Conservation (phyloP, 2,113 vertebrate species). For the Rissa tridactyla region DNA sequence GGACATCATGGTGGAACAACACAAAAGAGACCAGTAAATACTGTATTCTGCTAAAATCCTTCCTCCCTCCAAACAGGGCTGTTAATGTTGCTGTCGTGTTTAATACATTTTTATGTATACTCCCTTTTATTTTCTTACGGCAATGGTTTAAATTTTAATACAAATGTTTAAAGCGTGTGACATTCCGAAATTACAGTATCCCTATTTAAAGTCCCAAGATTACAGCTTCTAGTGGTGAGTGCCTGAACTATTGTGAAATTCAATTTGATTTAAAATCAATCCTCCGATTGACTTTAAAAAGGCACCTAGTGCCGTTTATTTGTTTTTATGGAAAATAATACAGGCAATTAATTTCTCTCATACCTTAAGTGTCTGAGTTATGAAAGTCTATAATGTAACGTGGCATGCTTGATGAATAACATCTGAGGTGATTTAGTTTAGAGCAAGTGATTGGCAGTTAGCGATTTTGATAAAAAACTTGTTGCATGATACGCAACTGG, state of each 20-base stretch:
- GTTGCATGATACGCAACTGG: neutral
- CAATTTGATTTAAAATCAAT: conserved; percentile 77
- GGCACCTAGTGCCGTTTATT: conserved; percentile 37
- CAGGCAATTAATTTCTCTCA: conserved; percentile 53
- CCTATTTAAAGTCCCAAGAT: conserved; percentile 61
- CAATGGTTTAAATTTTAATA: conserved; percentile 61
- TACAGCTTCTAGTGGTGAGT: conserved; percentile 22
- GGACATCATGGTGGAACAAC: neutral
- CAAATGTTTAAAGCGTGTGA: conserved; percentile 57
- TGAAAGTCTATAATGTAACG: conserved; percentile 38
- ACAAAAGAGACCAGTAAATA: neutral
- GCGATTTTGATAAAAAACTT: conserved; percentile 29
- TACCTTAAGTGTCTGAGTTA: conserved; percentile 38
- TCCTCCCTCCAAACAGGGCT: neutral
- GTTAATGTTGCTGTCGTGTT: conserved; percentile 41
- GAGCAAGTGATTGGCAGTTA: conserved; percentile 30
- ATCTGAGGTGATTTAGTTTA: conserved; percentile 44
- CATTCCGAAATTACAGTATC: conserved; percentile 48
- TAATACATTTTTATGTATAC: conserved; percentile 56
- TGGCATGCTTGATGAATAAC: conserved; percentile 47
- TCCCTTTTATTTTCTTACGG: conserved; percentile 36
- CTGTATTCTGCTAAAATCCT: neutral
- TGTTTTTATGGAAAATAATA: conserved; percentile 55
- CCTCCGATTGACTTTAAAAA: conserved; percentile 41
- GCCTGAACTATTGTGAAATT: conserved; percentile 66